Conservation (phyloP, 2,888 invertebrate genomes). For the Caradrina clavipalpis region DNA sequence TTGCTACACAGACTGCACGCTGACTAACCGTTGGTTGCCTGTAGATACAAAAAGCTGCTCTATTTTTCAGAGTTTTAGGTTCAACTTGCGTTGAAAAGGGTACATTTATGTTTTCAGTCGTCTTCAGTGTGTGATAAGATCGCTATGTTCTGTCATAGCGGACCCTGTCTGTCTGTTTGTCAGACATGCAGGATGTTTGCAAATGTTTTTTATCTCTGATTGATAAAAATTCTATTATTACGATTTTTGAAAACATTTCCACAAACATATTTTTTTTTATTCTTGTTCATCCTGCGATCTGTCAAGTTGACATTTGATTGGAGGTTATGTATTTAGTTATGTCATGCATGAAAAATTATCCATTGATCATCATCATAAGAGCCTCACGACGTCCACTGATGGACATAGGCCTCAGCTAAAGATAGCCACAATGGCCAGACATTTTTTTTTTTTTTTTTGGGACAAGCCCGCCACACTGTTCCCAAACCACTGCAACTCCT, state of each 20-base stretch:
- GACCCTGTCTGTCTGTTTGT: conserved; percentile 24
- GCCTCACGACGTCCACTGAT: no score
- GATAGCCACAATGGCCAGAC: no score
- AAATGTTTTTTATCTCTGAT: conserved; percentile 19
- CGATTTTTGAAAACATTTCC: not conserved
- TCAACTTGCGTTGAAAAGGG: not conserved
- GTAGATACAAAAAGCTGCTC: not conserved
- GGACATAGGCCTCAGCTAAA: no score
- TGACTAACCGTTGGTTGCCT: not conserved
- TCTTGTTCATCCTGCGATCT: no score
- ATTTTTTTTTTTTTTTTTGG: no score
- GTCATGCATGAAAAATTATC: no score
- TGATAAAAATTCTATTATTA: conserved; percentile 36
- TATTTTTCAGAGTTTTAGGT: not conserved
- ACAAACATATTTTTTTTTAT: no score
- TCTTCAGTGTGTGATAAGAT: conserved; percentile 47
- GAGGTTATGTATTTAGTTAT: no score
- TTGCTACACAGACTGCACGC: conserved; percentile 27
- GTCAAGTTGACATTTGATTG: no score
- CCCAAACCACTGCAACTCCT: no score
- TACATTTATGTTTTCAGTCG: conserved; percentile 6
- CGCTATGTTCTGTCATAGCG: conserved; percentile 22
- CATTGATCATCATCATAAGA: no score
- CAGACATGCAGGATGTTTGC: conserved; percentile 5
- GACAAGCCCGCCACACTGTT: no score